phyloP scores from a whole-genome alignment of 2,797 vertebrate genomes.

The Poecile montanus region DNA sequence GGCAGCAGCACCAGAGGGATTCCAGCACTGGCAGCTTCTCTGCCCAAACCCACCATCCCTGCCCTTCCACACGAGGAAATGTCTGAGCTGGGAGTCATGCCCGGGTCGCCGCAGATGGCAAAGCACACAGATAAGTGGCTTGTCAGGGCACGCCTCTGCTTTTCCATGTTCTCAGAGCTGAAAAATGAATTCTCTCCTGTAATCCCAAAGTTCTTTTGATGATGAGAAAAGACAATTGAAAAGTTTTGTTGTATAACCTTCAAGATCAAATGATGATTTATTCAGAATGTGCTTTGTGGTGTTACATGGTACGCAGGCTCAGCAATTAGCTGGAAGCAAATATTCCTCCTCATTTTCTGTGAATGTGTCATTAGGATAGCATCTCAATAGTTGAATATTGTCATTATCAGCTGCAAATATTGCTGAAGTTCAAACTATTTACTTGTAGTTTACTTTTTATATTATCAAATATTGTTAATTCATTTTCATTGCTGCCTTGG shows the following conservation, averaged over 20 bases:
- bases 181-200: neutral
- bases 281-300: constrained; percentile 5
- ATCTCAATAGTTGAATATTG: neutral
- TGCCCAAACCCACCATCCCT: neutral
- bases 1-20: neutral
- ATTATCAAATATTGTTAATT: neutral
- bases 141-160: neutral
- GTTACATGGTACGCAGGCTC: neutral
- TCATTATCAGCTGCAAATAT: neutral
- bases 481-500: neutral
- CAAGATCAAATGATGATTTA: constrained; percentile 1
- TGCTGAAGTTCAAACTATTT: neutral
- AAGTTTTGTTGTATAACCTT: constrained; percentile 32
- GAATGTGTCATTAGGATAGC: neutral
- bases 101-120: neutral
- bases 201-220: neutral
- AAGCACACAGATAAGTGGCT: neutral
- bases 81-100: neutral
- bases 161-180: neutral
- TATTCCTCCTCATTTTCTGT: neutral
- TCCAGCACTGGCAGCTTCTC: neutral
- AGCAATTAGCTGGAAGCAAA: constrained; percentile 35
- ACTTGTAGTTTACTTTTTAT: neutral
- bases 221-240: constrained; percentile 14
- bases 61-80: fast-evolving